These are phyloP conservation scores for Scrobipalpa costella DNA, from an alignment of 2,888 invertebrate genomes.

Conservation along the genomic window DNA sequence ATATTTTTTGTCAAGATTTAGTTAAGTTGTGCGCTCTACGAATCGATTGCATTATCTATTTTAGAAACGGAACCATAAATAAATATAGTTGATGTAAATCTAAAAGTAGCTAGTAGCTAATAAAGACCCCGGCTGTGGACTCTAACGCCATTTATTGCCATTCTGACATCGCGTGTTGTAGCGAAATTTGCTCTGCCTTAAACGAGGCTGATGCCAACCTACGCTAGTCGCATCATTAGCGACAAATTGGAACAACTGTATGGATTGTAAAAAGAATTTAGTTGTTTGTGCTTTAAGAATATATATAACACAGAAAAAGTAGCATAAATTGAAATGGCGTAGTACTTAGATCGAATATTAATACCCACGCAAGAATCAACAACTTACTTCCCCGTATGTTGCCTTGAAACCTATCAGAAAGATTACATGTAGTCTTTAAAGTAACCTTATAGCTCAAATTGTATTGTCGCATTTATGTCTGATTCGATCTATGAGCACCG, in stretches of 20 bases:
- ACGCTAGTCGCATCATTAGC: constrained; percentile 46
- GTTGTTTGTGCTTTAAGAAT: not conserved
- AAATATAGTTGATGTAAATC: too few relatives aligned
- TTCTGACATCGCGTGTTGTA: constrained; percentile 43
- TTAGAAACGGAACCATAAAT: too few relatives aligned
- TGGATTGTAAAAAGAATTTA: not conserved
- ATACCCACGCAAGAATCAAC: not conserved
- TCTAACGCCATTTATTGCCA: constrained; percentile 23
- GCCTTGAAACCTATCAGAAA: not conserved
- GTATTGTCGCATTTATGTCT: constrained; percentile 28
- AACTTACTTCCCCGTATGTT: not conserved
- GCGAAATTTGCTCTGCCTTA: constrained; percentile 42
- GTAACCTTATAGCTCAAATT: constrained; percentile 16
- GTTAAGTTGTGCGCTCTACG: too few relatives aligned
- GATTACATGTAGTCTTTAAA: not conserved
- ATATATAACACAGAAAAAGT: too few relatives aligned
- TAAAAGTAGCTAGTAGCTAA: too few relatives aligned
- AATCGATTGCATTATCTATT: too few relatives aligned
- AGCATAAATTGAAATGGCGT: too few relatives aligned
- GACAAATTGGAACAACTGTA: constrained; percentile 20
- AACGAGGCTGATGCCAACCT: constrained; percentile 44
- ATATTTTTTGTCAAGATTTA: too few relatives aligned
- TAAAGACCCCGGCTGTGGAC: not conserved
- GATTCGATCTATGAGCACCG: constrained; percentile 31
- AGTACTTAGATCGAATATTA: too few relatives aligned